Base-by-base conservation (phyloP, 2,888 invertebrate genomes). In the Callosobruchus maculatus region DNA sequence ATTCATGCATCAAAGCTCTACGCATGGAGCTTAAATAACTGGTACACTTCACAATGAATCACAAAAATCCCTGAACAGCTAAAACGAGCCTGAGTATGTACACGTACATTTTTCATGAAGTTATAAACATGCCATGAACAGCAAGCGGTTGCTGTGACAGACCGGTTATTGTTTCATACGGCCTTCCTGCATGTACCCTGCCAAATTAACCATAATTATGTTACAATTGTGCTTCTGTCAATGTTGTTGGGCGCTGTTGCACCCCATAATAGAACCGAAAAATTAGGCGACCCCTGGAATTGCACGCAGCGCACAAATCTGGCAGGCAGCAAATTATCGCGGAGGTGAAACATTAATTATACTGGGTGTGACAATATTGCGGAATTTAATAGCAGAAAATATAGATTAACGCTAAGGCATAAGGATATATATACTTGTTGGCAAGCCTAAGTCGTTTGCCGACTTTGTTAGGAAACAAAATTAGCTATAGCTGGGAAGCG, bases 101-200 rank as follows among this genome's bases (percentile, higher is more conserved):
- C 5, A 49, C 4, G 13, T 49, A 49, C 13, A 49, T 49, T 49
- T 49, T 49, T 49, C 49, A 49, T 49, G 49, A 18, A 49, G 13
- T 71, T 73, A 73, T 73, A 73, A 73, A 73, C 73, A 68, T 73
- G 73, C 71, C 73, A 73, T 67, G 68, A 66, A 49, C 71, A 66
- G 71, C 26, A 68, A 73, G 69, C 68, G 71, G 71, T 68, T 71
- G 69, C 71, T 21, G 68, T 69, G 73, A 71, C 73, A 71, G 71
- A 67, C 67, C 69, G 71, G 71, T 71, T 73, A 68, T 73, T 73
- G 69, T 73, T 73, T 73, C 69, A 73, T 73, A 71, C n/a, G 68
- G 71, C 73, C 71, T 73, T 73, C 71, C 73, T 68, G 69, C 73
- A 71, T 71, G 73, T 73, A 68, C 22, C 68, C 71, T 73, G 73